Evolutionary conservation across 1,140 invertebrate genomes (phyloP).

Genomic region (Ceratina australensis): DNA sequence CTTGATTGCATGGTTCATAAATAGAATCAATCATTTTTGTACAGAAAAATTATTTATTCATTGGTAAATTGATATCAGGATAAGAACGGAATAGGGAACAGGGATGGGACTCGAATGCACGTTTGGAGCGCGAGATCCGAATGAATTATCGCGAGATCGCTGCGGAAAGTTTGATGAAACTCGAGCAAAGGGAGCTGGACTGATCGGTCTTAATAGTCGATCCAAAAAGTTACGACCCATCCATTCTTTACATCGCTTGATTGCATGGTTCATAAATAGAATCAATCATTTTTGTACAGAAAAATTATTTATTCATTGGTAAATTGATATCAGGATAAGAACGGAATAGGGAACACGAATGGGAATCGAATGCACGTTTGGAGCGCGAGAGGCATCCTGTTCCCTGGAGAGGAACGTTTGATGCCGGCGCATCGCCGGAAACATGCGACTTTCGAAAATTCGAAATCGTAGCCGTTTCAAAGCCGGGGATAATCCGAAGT

Average conservation of each 20-base stretch:
- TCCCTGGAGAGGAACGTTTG: background rate
- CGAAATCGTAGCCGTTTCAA: conserved; percentile 49
- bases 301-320: background rate
- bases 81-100: no score
- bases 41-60: no score
- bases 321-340: no score
- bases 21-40: no score
- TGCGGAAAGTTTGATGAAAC: conserved; percentile 47
- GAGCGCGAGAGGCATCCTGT: conserved; percentile 2
- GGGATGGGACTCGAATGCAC: no score
- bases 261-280: no score
- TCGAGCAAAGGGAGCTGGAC: background rate
- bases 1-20: no score
- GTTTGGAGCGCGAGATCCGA: conserved; percentile 65
- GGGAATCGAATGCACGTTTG: background rate
- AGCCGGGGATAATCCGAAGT: conserved; percentile 65
- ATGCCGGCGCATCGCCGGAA: conserved; percentile 29
- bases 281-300: no score
- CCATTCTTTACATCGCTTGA: background rate
- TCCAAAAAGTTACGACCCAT: background rate
- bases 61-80: no score
- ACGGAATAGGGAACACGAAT: no score
- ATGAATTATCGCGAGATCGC: conserved; percentile 42
- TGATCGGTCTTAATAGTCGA: conserved; percentile 22
- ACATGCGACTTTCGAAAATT: conserved; percentile 40